phyloP scores from a whole-genome alignment of 2,797 vertebrate genomes.

The Sarcoramphus papa region DNA sequence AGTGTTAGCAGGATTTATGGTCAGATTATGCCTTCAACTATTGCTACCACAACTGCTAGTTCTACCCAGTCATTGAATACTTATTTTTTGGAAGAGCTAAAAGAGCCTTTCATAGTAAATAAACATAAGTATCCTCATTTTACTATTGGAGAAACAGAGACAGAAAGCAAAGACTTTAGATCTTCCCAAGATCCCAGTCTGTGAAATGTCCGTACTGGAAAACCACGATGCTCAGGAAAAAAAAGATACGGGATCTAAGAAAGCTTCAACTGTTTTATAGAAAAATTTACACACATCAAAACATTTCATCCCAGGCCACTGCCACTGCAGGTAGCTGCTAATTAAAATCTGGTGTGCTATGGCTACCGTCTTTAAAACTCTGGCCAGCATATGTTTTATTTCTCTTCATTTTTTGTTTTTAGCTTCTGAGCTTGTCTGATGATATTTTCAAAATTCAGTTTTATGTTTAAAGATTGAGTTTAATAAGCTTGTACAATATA shows the following conservation, averaged over 20 bases:
- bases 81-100: neutral
- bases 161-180: neutral
- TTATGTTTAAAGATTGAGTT: constrained; percentile 37
- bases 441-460: constrained; percentile 26
- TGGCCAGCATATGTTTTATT: constrained; percentile 38
- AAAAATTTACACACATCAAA: constrained; percentile 48
- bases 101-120: neutral
- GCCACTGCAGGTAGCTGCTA: constrained; percentile 60
- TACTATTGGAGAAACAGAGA: neutral
- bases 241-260: neutral
- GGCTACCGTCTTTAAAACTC: constrained; percentile 55
- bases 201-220: neutral
- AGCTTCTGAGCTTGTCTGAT: neutral
- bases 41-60: neutral
- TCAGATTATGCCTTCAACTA: neutral
- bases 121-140: neutral
- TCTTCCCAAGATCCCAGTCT: neutral
- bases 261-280: constrained; percentile 42
- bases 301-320: constrained; percentile 43
- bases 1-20: neutral
- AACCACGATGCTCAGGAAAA: neutral
- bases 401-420: neutral
- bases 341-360: constrained; percentile 52
- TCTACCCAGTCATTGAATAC: neutral
- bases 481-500: constrained; percentile 46